Evolutionary conservation across 1,140 invertebrate genomes (phyloP), one percentile per base, ranked within the genome.

Genomic region (Geopemphigus sp.): DNA sequence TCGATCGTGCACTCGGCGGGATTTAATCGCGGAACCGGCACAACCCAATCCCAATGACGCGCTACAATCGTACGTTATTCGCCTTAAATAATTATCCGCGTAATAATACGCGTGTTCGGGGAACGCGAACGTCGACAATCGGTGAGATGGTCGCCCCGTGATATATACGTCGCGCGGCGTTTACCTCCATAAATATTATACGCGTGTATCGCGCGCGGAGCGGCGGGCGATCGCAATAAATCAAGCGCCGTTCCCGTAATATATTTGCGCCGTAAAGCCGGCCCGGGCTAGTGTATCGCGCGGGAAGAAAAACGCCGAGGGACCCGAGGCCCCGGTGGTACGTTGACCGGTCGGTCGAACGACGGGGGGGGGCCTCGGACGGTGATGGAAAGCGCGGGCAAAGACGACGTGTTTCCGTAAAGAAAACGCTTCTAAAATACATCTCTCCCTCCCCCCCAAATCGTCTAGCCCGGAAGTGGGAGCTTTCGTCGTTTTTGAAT

Each of bases 121-220:
- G n/a, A n/a, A n/a, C n/a, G 8, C 22, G 50, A 68, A 68, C 11
- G 12, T 50, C 17, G 66, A 50, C 66, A 26, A 68, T 68, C 39
- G 66, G 22, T 12, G 22, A 5, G 5, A 10, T 5, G n/a, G 19
- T 12, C 32, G 32, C 32, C 8, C 3, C 32, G 32, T 39, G 32
- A 24, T 14, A 15, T 57, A 57, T 50, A 50, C 22, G 66, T 72
- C 68, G 19, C 26, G 1, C 8, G 22, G 24, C 8, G 19, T 72
- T 72, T 72, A 72, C 68, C 54, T 54, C 50, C 50, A 32, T 54
- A 72, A 72, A 54, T 72, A 54, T 39, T 39, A 8, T 39, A 39
- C n/a, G 50, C 50, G 29, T 29, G 29, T 19, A 26, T 15, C 10
- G 68, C 10, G 50, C 10, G 68, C 10, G 50, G 14, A 17, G 12